Conservation (phyloP, 2,797 vertebrate genomes). For the Gallinago solitaria region DNA sequence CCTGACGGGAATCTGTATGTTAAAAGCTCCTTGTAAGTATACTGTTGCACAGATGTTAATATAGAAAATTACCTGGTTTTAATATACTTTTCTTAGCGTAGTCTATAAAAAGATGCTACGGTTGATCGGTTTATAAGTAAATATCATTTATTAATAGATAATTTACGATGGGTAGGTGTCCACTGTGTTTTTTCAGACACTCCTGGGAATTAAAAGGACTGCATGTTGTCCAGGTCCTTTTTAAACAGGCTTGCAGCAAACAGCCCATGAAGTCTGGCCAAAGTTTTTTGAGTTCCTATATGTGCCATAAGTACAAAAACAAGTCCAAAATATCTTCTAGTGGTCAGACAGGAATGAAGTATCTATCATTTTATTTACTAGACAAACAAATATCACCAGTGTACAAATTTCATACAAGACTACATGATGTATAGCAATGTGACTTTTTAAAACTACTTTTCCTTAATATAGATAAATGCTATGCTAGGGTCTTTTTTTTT, state of each 20-base stretch:
- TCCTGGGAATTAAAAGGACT: neutral
- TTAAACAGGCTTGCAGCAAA: neutral
- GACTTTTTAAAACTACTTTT: neutral
- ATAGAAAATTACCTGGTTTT: neutral
- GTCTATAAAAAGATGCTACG: neutral
- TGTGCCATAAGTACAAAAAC: neutral
- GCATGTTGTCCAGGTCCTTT: neutral
- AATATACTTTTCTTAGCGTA: neutral
- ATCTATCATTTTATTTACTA: neutral
- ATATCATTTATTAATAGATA: neutral
- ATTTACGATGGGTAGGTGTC: neutral
- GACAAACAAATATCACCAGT: neutral
- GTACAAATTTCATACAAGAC: neutral
- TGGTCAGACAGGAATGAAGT: neutral
- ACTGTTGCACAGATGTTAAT: neutral
- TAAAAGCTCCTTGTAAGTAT: neutral
- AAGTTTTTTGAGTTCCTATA: neutral
- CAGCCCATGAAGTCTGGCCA: neutral
- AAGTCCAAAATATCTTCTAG: neutral
- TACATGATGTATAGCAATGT: neutral
- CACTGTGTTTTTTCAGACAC: neutral
- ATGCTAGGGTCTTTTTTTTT: neutral
- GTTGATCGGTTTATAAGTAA: neutral
- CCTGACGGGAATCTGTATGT: neutral
- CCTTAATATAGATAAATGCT: neutral